Evolutionary conservation across 2,113 vertebrate species (phyloP).

Genomic region (Solea senegalensis): DNA sequence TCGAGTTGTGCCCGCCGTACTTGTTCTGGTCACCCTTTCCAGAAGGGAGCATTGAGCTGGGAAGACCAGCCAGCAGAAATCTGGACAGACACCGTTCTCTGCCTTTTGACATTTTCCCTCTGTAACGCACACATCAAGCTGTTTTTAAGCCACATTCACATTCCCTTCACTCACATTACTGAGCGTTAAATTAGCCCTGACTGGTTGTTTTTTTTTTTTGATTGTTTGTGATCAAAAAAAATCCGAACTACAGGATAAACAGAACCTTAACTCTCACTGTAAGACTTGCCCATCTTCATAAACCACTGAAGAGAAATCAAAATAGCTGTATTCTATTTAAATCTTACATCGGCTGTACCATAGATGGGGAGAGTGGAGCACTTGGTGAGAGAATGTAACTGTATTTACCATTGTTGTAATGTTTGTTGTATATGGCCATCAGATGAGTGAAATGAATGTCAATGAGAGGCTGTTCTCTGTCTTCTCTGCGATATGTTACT

Average conservation of each 20-base stretch:
- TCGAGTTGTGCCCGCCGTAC: too few relatives aligned
- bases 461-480: constrained; percentile 43
- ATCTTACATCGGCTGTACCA: neutral
- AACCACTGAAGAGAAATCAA: neutral
- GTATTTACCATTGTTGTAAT: too few relatives aligned
- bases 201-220: neutral
- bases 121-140: constrained; percentile 35
- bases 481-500: constrained; percentile 3
- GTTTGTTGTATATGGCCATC: constrained; percentile 56
- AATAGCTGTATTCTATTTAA: neutral
- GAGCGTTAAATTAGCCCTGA: neutral
- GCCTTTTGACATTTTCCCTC: constrained; percentile 43
- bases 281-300: neutral
- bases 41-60: too few relatives aligned
- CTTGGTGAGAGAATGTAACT: too few relatives aligned
- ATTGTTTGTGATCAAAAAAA: neutral
- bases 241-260: neutral
- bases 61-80: too few relatives aligned
- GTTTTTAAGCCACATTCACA: constrained; percentile 14
- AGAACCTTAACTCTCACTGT: neutral
- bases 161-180: constrained; percentile 14
- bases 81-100: constrained; percentile 6
- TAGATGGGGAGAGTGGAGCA: too few relatives aligned
- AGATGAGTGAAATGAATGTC: constrained; percentile 55
- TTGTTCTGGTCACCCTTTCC: too few relatives aligned